Conservation (phyloP, 2,888 invertebrate species). For the Eurytoma californica region DNA sequence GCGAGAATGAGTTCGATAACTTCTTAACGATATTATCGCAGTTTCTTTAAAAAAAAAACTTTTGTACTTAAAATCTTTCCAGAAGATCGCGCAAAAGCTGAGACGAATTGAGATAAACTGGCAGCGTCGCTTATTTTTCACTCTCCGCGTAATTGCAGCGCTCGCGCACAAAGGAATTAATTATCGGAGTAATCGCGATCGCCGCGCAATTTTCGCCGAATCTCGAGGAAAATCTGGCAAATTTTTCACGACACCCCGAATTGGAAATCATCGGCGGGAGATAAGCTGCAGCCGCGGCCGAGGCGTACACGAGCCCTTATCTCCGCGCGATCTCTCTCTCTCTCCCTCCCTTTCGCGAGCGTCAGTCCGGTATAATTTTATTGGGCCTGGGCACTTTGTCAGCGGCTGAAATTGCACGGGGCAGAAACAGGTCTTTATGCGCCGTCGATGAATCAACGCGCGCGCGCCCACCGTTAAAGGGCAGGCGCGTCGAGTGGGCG, state of each 20-base stretch:
- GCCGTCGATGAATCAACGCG: slow-evolving; percentile 44
- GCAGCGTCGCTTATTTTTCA: too few species aligned
- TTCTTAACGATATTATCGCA: too few species aligned
- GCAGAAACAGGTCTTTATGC: slow-evolving; percentile 20
- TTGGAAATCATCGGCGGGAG: not conserved
- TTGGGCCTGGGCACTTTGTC: slow-evolving; percentile 41
- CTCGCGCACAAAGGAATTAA: too few species aligned
- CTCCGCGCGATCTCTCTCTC: slow-evolving; percentile 8
- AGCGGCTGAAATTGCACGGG: slow-evolving; percentile 27
- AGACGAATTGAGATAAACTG: too few species aligned
- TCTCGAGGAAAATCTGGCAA: not conserved
- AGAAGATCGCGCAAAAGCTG: too few species aligned
- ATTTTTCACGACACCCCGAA: slow-evolving; percentile 6
- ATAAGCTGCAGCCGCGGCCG: not conserved
- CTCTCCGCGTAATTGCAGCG: too few species aligned
- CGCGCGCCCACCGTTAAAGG: slow-evolving; percentile 33
- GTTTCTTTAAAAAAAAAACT: too few species aligned
- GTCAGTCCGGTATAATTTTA: slow-evolving; percentile 36
- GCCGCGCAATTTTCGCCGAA: too few species aligned
- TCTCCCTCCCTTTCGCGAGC: not conserved
- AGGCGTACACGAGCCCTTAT: not conserved
- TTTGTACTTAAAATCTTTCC: too few species aligned
- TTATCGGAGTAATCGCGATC: too few species aligned
- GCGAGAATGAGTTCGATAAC: too few species aligned
- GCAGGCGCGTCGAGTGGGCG: slow-evolving; percentile 29